Conservation (phyloP, 1,140 invertebrate species). For the Drosophila pectinifera region DNA sequence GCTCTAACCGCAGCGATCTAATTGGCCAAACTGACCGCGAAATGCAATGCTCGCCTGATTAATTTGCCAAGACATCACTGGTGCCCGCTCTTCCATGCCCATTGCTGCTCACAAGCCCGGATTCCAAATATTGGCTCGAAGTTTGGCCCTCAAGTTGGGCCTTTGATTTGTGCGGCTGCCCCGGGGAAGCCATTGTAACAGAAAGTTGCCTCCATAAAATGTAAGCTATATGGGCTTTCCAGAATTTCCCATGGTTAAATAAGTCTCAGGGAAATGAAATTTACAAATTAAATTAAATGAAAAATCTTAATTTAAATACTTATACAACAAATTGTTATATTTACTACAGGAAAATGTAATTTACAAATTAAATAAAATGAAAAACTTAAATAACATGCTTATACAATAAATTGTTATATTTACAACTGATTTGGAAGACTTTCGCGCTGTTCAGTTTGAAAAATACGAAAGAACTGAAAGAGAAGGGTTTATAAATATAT, state of each 20-base stretch:
- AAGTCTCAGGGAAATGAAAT: too few relatives aligned
- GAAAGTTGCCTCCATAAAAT: background rate
- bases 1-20: slow-evolving; percentile 14
- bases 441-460: too few relatives aligned
- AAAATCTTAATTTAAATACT: too few relatives aligned
- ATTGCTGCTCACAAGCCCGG: background rate
- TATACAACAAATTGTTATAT: too few relatives aligned
- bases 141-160: background rate
- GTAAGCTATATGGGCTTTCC: background rate
- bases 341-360: too few relatives aligned
- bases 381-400: too few relatives aligned
- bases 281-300: too few relatives aligned
- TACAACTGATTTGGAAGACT: too few relatives aligned
- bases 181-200: background rate
- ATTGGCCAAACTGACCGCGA: slow-evolving; percentile 27
- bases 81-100: slow-evolving; percentile 11
- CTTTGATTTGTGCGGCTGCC: background rate
- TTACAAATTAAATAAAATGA: too few relatives aligned
- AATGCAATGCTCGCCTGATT: slow-evolving; percentile 26
- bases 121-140: slow-evolving; percentile 21
- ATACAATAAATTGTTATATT: too few relatives aligned
- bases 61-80: slow-evolving; percentile 26
- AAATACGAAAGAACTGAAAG: too few relatives aligned
- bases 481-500: too few relatives aligned
- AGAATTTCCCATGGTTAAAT: background rate